Conservation (phyloP, 2,797 vertebrate species). For the Bovichtus variegatus region DNA sequence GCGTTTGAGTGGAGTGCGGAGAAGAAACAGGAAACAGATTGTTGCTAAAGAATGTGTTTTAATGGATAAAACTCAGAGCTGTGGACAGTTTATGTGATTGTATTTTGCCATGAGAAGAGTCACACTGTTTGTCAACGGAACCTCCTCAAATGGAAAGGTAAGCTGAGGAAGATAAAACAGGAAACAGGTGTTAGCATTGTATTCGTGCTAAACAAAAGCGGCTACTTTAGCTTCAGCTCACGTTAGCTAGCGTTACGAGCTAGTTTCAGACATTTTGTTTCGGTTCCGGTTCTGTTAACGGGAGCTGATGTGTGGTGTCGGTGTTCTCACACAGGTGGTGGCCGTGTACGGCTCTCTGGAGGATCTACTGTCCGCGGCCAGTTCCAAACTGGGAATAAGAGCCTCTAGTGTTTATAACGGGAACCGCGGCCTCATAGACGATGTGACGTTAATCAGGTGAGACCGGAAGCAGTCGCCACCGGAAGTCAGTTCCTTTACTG, state of each 20-base stretch:
- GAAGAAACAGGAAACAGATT: background rate
- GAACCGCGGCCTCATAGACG: slow-evolving; percentile 92
- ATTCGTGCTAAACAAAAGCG: background rate
- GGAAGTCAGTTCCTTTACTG: too few species aligned
- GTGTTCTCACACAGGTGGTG: slow-evolving; percentile 84
- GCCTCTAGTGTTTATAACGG: slow-evolving; percentile 91
- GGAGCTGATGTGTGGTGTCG: background rate
- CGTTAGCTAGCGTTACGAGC: background rate
- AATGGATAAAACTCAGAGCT: background rate
- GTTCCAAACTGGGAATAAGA: slow-evolving; percentile 90
- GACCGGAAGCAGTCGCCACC: too few species aligned
- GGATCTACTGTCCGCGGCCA: slow-evolving; percentile 90
- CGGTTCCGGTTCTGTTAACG: background rate
- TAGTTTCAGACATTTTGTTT: too few species aligned
- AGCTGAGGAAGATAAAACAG: background rate
- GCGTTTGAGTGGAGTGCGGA: background rate
- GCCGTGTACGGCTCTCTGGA: slow-evolving; percentile 91
- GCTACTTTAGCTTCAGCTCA: background rate
- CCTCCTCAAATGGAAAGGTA: slow-evolving; percentile 89
- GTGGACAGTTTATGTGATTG: background rate
- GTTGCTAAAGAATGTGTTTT: background rate
- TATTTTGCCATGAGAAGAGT: slow-evolving; percentile 86
- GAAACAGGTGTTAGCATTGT: background rate
- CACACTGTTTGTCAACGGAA: slow-evolving; percentile 92
- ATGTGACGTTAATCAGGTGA: slow-evolving; percentile 92